These are phyloP conservation scores for Caerostris extrusa DNA, from an alignment of 1,140 invertebrate species.

Conservation along the genomic window DNA sequence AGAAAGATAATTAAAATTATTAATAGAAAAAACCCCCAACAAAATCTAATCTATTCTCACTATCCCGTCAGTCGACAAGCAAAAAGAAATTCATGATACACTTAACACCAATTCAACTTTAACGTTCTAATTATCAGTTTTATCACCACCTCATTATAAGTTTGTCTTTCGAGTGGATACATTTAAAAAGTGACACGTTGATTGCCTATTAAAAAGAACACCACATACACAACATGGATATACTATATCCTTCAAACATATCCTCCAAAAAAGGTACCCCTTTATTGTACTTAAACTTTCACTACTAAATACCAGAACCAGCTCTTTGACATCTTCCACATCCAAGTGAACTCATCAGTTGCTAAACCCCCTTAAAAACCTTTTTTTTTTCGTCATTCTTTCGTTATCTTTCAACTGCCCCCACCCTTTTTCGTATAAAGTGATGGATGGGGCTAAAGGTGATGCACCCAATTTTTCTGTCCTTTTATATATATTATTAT, in stretches of 20 bases:
- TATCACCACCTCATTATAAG: conserved; percentile 22
- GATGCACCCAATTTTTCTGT: conserved; percentile 40
- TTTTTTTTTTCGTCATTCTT: conserved; percentile 19
- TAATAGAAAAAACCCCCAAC: too few species aligned
- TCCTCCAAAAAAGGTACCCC: neutral
- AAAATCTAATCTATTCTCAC: neutral
- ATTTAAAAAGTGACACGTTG: neutral
- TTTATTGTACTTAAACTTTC: conserved; percentile 20
- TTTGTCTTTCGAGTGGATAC: conserved; percentile 4
- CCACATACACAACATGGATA: neutral
- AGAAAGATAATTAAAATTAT: too few species aligned
- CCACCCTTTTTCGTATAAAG: neutral
- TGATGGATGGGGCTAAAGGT: conserved; percentile 70
- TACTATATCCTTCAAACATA: neutral
- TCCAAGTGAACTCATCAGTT: neutral
- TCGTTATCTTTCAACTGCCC: conserved; percentile 41
- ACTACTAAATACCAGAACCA: conserved; percentile 65
- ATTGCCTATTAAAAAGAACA: neutral
- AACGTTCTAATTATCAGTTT: neutral
- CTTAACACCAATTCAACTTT: neutral
- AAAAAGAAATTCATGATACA: neutral
- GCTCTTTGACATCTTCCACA: conserved; percentile 52
- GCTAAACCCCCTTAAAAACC: neutral
- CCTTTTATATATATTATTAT: conserved; percentile 24
- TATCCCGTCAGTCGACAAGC: neutral